A percentile compares a stretch with the other conserved stretches of the same genome.
These are phyloP conservation scores for Drosophila nasuta DNA, from an alignment of 1,140 invertebrate species.

Conservation along the genomic window DNA sequence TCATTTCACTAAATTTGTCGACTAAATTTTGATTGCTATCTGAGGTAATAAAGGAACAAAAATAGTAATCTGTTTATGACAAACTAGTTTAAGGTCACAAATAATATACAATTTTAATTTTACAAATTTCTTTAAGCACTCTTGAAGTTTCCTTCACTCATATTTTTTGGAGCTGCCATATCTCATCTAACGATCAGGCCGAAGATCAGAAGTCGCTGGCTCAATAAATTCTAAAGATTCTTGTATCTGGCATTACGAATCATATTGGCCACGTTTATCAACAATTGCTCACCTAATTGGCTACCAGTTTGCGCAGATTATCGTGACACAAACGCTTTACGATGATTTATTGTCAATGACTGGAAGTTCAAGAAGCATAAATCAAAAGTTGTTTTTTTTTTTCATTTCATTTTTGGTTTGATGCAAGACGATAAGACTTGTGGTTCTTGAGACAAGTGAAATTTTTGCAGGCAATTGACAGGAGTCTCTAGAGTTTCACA, in stretches of 20 bases:
- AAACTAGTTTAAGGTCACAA: too few relatives aligned
- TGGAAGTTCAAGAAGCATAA: constrained; percentile 64
- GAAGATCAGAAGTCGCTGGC: neutral
- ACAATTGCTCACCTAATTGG: constrained; percentile 40
- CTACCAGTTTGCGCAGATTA: constrained; percentile 43
- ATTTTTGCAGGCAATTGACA: constrained; percentile 56
- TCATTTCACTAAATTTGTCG: too few relatives aligned
- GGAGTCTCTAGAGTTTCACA: constrained; percentile 5
- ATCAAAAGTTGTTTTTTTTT: constrained; percentile 50
- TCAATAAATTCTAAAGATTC: constrained; percentile 9
- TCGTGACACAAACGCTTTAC: constrained; percentile 30
- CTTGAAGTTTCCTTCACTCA: neutral
- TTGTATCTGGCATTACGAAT: constrained; percentile 10
- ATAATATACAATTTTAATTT: too few relatives aligned
- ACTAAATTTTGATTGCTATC: too few relatives aligned
- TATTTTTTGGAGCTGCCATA: neutral
- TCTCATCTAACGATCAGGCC: neutral
- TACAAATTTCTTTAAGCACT: too few relatives aligned
- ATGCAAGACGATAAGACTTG: constrained; percentile 14
- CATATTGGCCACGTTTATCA: constrained; percentile 32
- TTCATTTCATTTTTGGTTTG: neutral
- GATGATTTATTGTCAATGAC: constrained; percentile 61
- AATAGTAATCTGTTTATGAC: too few relatives aligned
- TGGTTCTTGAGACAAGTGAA: constrained; percentile 46
- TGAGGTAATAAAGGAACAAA: too few relatives aligned